Evolutionary conservation across 2,113 vertebrate species (phyloP), one percentile per base, ranked within the genome.

Genomic region (Onychorhynchus coronatus): DNA sequence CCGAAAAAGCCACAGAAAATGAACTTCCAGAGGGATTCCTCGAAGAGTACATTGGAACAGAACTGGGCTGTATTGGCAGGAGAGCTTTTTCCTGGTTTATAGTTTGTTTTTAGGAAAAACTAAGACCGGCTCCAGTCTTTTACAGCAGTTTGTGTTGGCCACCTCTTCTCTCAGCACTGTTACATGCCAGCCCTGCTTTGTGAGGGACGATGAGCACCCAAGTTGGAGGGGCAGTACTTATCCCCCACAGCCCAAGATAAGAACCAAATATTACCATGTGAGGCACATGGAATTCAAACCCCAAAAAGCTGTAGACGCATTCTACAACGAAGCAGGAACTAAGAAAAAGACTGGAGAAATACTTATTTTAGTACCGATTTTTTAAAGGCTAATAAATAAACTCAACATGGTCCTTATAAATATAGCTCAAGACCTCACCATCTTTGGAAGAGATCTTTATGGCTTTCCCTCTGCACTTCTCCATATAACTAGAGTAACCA

Each of bases 111-210:
- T 25, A 84, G 83, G 68, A 92, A 94, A 91, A 90, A 80, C 41
- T 73, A 90, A 81, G 56, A 74, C 39, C 7, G 11, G 35, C 72
- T 88, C 42, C 56, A 86, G 72, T n/a, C 65, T 89, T 93, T 61
- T 73, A 85, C 19, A 93, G 17, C 56, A 95, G 84, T 87, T 93
- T 95, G 35, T 87, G 65, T 85, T 93, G 95, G 96, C 80, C 35
- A 55, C 13, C 24, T 59, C 46, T 47, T 42, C 44, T 62, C 79
- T 88, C 41, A 91, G 75, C 25, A 53, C 9, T 13, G 33, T 49
- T 5, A 28, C 24, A 17, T 2, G 33, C 85, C 70, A 88, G 25
- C 25, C 27, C 55, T 47, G 65, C 90, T 86, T 56, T 49, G 31
- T 9, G 30, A 80, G 77, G 79, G 39, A 50, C 52, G 79, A 67